A percentile compares a stretch with the other conserved stretches of the same genome.
phyloP scores from a whole-genome alignment of 2,888 invertebrate genomes.

The Teleogryllus oceanicus region DNA sequence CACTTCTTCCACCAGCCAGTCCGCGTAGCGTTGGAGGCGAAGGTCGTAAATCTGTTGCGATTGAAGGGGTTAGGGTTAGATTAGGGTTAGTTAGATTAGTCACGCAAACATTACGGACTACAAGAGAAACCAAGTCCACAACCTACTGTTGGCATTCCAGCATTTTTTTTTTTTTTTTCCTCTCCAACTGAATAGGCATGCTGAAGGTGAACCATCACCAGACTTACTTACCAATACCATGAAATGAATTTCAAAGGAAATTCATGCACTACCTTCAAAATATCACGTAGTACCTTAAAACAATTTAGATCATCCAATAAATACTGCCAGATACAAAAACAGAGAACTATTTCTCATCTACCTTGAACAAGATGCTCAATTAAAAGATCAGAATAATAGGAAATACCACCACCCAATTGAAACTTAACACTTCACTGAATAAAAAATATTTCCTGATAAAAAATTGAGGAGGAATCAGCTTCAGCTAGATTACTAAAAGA shows the following conservation, averaged over 20 bases:
- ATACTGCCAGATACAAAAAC: background rate
- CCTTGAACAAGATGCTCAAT: too few relatives aligned
- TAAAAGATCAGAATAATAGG: background rate
- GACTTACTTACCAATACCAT: background rate
- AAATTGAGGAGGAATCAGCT: too few relatives aligned
- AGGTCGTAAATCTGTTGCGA: constrained; percentile 75
- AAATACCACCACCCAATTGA: background rate
- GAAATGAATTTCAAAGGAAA: background rate
- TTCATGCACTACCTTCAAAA: background rate
- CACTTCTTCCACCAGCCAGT: constrained; percentile 75
- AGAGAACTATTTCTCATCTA: too few relatives aligned
- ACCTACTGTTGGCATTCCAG: background rate
- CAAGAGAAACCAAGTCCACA: background rate
- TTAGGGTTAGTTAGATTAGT: constrained; percentile 48
- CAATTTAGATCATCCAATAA: background rate
- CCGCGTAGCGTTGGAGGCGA: constrained; percentile 78
- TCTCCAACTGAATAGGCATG: background rate
- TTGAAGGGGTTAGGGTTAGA: constrained; percentile 51
- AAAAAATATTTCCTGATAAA: background rate
- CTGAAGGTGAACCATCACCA: constrained; percentile 11
- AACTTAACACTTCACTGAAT: background rate
- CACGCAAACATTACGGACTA: constrained; percentile 18
- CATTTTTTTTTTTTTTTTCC: too few relatives aligned
- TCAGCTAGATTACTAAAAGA: too few relatives aligned
- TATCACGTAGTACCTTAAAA: background rate